These are phyloP conservation scores for Hypotaenidia okinawae DNA, from an alignment of 2,797 vertebrate genomes.

Conservation along the genomic window DNA sequence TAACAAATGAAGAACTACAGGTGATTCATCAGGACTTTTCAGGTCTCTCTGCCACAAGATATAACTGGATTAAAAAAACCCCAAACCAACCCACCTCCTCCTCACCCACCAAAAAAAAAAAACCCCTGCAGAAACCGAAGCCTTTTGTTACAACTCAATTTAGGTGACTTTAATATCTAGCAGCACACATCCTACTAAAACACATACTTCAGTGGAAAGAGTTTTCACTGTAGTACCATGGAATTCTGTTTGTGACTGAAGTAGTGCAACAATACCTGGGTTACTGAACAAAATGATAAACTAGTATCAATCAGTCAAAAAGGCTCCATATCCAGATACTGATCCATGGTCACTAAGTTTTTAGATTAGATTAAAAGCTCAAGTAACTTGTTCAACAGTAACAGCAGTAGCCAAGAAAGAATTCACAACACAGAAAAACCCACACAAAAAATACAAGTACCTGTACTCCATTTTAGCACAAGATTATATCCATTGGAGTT, in stretches of 20 bases:
- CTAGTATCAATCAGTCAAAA: not conserved
- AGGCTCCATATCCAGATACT: not conserved
- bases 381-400: not conserved
- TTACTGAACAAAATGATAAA: not conserved
- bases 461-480: not conserved
- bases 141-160: not conserved
- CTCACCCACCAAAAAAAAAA: fast-evolving
- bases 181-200: not conserved
- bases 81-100: not conserved
- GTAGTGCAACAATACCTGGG: not conserved
- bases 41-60: not conserved
- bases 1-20: not conserved
- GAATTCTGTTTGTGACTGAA: not conserved
- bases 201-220: not conserved
- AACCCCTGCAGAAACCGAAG: not conserved
- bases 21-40: not conserved
- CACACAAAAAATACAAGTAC: not conserved
- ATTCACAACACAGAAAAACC: not conserved
- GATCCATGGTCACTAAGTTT: not conserved
- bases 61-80: not conserved
- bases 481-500: not conserved
- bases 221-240: not conserved
- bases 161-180: not conserved
- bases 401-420: not conserved
- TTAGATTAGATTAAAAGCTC: not conserved